A percentile compares a stretch with the other conserved stretches of the same genome.
phyloP scores from a whole-genome alignment of 2,113 vertebrate species.

The Candoia aspera region DNA sequence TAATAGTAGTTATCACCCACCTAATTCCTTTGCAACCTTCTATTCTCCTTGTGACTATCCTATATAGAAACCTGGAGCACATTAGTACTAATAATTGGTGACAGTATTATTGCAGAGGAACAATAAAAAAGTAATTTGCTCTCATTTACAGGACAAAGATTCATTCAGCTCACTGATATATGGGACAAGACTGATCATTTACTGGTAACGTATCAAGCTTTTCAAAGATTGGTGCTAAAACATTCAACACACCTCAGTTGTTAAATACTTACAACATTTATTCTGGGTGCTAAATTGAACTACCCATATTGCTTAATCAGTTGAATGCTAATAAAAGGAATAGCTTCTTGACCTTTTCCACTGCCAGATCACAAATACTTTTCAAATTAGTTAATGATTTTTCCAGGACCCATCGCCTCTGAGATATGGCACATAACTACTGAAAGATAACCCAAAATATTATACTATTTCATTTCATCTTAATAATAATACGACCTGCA shows the following conservation, averaged over 20 bases:
- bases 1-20: slow-evolving; percentile 13
- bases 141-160: slow-evolving; percentile 46
- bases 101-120: slow-evolving; percentile 52
- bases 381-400: slow-evolving; percentile 66
- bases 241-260: slow-evolving; percentile 46
- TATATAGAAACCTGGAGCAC: slow-evolving; percentile 15
- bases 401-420: slow-evolving; percentile 51
- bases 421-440: slow-evolving; percentile 60
- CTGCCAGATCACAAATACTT: slow-evolving; percentile 60
- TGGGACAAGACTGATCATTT: slow-evolving; percentile 43
- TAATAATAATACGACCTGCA: slow-evolving; percentile 61
- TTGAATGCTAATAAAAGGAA: slow-evolving; percentile 54
- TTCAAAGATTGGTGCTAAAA: slow-evolving; percentile 49
- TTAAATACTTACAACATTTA: slow-evolving; percentile 53
- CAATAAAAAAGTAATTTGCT: slow-evolving; percentile 43
- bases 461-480: slow-evolving; percentile 63
- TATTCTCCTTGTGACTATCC: slow-evolving; percentile 47
- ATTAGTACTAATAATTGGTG: slow-evolving; percentile 49
- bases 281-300: slow-evolving; percentile 52
- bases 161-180: slow-evolving; percentile 37
- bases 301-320: slow-evolving; percentile 46
- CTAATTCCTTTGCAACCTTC: slow-evolving; percentile 50
- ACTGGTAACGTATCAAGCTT: slow-evolving; percentile 50
- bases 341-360: slow-evolving; percentile 41
- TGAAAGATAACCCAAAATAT: slow-evolving; percentile 62